Conservation (phyloP, 2,797 vertebrate species). For the Capromys pilorides region DNA sequence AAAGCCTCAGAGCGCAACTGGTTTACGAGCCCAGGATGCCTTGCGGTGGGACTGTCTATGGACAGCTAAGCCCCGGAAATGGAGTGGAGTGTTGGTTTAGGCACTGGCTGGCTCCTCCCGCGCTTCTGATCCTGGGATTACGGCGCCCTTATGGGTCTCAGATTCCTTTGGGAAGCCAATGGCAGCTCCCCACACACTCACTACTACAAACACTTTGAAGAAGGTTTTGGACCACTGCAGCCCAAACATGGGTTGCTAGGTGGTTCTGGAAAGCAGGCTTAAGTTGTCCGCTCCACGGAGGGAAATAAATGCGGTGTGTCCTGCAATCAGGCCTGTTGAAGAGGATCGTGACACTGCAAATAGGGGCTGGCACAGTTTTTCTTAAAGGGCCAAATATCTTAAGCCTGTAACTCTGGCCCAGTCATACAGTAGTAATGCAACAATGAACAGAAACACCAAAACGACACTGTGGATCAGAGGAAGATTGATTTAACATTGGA, state of each 20-base stretch:
- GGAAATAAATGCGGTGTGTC: neutral
- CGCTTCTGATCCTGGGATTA: neutral
- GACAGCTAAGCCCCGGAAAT: neutral
- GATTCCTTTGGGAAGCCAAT: neutral
- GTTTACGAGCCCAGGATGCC: neutral
- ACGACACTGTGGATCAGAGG: neutral
- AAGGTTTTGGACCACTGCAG: neutral
- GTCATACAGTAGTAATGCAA: neutral
- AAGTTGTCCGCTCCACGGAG: too few relatives aligned
- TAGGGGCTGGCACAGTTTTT: neutral
- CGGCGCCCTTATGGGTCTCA: rapidly evolving
- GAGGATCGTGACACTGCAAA: neutral
- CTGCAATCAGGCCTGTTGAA: neutral
- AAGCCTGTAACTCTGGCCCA: neutral
- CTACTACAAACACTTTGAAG: neutral
- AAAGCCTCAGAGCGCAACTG: neutral
- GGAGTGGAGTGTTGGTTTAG: neutral
- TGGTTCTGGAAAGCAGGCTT: neutral
- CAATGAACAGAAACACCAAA: neutral
- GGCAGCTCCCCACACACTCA: rapidly evolving
- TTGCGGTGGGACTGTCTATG: neutral
- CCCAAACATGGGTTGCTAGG: neutral
- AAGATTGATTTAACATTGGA: neutral
- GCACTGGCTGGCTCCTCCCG: rapidly evolving
- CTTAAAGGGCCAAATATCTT: neutral